These are phyloP conservation scores for Galbula dea DNA, from an alignment of 2,113 vertebrate species.

Conservation along the genomic window DNA sequence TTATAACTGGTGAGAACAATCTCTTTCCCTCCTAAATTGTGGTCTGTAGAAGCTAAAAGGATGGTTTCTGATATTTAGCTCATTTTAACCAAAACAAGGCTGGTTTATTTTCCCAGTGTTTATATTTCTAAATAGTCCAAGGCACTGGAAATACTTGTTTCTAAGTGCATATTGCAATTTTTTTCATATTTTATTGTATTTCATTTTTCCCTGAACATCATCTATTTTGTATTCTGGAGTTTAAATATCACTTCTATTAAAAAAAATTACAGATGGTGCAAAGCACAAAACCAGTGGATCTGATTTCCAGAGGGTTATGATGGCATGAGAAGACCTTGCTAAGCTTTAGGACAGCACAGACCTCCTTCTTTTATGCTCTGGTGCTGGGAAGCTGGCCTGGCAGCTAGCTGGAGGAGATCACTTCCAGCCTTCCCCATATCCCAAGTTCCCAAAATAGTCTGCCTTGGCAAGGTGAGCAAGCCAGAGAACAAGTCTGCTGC, in stretches of 20 bases:
- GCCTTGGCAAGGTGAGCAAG: neutral
- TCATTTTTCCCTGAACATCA: neutral
- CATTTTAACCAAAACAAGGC: neutral
- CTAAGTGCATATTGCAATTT: neutral
- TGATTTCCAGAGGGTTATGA: slow-evolving; percentile 11
- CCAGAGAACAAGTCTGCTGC: neutral
- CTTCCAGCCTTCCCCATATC: neutral
- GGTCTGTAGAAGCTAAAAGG: neutral
- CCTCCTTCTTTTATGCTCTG: neutral
- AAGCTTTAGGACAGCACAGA: neutral
- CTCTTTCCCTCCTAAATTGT: neutral
- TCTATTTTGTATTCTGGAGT: neutral
- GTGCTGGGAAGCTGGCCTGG: neutral
- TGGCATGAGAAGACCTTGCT: neutral
- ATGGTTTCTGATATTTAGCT: neutral
- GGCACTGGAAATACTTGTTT: neutral
- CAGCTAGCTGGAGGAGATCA: neutral
- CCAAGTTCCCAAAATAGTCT: neutral
- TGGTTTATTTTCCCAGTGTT: neutral
- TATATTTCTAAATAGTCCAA: neutral
- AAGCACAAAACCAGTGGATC: neutral
- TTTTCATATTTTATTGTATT: neutral
- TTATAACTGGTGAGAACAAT: neutral
- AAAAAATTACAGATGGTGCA: neutral
- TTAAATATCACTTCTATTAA: neutral